Conservation (phyloP, 2,888 invertebrate genomes). For the Mythimna ferrago region DNA sequence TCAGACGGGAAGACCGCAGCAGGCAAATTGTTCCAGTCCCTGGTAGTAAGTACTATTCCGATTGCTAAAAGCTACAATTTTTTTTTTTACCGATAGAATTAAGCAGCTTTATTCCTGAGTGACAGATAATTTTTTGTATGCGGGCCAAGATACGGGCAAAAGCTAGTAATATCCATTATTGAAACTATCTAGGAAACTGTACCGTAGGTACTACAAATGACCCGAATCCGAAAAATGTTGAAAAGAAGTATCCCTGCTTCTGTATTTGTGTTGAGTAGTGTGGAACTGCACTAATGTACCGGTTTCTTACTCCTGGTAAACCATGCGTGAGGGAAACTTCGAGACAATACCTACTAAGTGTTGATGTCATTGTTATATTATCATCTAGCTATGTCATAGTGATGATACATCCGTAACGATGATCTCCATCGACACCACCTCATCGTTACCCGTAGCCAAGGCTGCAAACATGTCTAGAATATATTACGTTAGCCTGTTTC, state of each 20-base stretch:
- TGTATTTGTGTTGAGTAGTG: neutral
- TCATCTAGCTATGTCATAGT: constrained; percentile 26
- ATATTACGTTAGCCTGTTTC: constrained; percentile 17
- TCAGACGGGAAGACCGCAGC: no score
- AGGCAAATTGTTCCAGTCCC: no score
- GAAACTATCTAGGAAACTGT: no score
- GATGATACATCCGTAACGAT: constrained; percentile 36
- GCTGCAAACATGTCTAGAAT: constrained; percentile 47
- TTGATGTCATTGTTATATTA: constrained; percentile 36
- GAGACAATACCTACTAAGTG: neutral
- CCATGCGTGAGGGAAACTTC: neutral
- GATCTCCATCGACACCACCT: constrained; percentile 14
- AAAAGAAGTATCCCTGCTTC: neutral
- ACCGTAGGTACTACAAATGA: no score
- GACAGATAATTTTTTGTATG: no score
- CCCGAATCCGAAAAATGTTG: no score
- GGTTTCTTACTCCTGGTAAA: neutral
- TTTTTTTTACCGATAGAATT: no score
- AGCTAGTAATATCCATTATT: no score
- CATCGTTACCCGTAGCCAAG: constrained; percentile 23
- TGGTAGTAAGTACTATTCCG: no score
- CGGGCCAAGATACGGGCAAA: no score
- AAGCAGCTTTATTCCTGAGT: no score
- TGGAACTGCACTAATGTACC: neutral
- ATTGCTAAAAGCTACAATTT: no score